A percentile compares a stretch with the other conserved stretches of the same genome.
Evolutionary conservation across 1,140 invertebrate genomes (phyloP).

Genomic region (Zaprionus davidi): DNA sequence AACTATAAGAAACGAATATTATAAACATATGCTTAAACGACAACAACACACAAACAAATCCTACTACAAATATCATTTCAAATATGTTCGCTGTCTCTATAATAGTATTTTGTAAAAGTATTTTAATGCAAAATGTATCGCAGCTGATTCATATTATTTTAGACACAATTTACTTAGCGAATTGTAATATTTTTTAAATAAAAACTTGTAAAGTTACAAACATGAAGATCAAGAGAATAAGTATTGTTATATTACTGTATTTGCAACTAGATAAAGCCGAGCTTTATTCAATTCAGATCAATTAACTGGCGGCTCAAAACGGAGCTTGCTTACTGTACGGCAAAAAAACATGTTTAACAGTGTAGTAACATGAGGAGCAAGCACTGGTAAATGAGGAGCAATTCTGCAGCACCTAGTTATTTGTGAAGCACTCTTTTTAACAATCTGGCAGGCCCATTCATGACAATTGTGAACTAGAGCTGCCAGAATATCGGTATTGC

Average conservation of each 20-base stretch:
- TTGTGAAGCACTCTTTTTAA: not conserved
- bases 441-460: constrained; percentile 15
- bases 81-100: constrained; percentile 70
- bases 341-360: not conserved
- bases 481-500: constrained; percentile 19
- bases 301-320: no score
- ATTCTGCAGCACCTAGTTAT: not conserved
- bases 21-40: constrained; percentile 20
- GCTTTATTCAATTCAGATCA: no score
- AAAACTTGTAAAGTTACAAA: constrained; percentile 74
- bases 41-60: constrained; percentile 8
- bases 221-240: not conserved
- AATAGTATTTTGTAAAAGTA: constrained; percentile 78
- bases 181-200: constrained; percentile 79
- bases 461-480: not conserved
- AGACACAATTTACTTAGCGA: constrained; percentile 78
- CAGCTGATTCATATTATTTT: constrained; percentile 68
- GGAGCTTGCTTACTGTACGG: no score
- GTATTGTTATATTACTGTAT: not conserved
- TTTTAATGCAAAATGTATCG: constrained; percentile 70
- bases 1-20: constrained; percentile 35
- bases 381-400: not conserved
- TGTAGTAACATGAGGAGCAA: not conserved
- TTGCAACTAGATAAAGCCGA: not conserved
- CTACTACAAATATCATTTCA: constrained; percentile 25